These are phyloP conservation scores for Zeus faber DNA, from an alignment of 2,113 vertebrate species.

Conservation along the genomic window DNA sequence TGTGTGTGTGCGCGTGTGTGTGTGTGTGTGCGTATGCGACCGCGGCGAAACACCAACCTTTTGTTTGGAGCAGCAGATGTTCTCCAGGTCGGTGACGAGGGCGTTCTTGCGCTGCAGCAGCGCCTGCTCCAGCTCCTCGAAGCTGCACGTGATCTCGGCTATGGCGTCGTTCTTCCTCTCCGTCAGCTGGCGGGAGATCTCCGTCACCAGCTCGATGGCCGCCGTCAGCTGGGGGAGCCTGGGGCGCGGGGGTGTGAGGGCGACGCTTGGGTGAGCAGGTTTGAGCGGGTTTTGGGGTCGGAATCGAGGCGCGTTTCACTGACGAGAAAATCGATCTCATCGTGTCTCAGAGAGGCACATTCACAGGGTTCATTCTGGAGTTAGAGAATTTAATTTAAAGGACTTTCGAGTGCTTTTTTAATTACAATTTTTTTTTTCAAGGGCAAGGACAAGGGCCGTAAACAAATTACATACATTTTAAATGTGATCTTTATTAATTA, in stretches of 20 bases:
- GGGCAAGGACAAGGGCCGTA: too few relatives aligned
- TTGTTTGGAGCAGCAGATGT: slow-evolving; percentile 77
- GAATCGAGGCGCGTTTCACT: too few relatives aligned
- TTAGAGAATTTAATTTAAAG: too few relatives aligned
- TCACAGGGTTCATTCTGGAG: too few relatives aligned
- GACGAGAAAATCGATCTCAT: too few relatives aligned
- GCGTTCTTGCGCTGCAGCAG: slow-evolving; percentile 86
- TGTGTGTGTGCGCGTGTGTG: not conserved
- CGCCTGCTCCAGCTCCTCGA: slow-evolving; percentile 86
- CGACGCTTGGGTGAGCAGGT: too few relatives aligned
- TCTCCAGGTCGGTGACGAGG: slow-evolving; percentile 81
- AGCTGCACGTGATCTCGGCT: slow-evolving; percentile 83
- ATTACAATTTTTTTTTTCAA: too few relatives aligned
- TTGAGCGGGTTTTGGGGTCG: too few relatives aligned
- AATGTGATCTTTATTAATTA: not conserved
- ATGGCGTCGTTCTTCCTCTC: slow-evolving; percentile 85
- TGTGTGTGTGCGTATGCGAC: not conserved
- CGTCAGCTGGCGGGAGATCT: slow-evolving; percentile 88
- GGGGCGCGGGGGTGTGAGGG: too few relatives aligned
- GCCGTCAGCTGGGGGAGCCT: slow-evolving; percentile 89
- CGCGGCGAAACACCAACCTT: slow-evolving; percentile 72
- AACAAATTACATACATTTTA: not conserved
- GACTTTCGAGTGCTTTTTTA: too few relatives aligned
- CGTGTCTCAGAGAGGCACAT: too few relatives aligned
- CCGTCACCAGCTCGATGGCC: slow-evolving; percentile 85